These are phyloP conservation scores for Dendrophyllia cribrosa DNA, from an alignment of 64 coral and sea anemone genomes.

Conservation along the genomic window DNA sequence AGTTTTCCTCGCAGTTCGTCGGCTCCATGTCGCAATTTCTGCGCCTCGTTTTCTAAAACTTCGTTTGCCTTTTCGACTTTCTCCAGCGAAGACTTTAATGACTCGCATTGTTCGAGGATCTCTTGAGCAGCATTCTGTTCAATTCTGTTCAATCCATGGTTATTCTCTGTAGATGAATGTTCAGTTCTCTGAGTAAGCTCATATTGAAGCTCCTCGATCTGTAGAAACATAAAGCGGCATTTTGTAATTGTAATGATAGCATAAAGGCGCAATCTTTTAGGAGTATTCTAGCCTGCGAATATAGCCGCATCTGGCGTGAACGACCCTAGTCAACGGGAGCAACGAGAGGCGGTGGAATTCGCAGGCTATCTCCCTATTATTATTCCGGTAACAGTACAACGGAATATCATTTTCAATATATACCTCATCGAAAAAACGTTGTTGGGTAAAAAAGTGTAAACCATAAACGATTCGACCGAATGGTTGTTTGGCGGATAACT, in stretches of 20 bases:
- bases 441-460: no score
- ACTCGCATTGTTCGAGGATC: background rate
- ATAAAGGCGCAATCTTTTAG: no score
- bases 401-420: no score
- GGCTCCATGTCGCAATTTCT: background rate
- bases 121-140: background rate
- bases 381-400: no score
- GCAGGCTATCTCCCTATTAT: no score
- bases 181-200: background rate
- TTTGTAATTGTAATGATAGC: background rate
- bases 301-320: no score
- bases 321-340: no score
- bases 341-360: no score
- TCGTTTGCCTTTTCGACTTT: background rate
- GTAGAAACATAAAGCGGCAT: background rate
- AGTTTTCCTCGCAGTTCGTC: background rate
- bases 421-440: no score
- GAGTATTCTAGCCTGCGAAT: no score
- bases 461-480: no score
- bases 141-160: background rate
- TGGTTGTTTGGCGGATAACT: no score
- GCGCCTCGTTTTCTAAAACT: background rate
- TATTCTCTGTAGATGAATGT: background rate
- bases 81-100: background rate
- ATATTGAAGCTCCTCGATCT: slow-evolving; percentile 7